These are phyloP conservation scores for Himalopsyche japonica DNA, from an alignment of 2,888 invertebrate genomes.

Conservation along the genomic window DNA sequence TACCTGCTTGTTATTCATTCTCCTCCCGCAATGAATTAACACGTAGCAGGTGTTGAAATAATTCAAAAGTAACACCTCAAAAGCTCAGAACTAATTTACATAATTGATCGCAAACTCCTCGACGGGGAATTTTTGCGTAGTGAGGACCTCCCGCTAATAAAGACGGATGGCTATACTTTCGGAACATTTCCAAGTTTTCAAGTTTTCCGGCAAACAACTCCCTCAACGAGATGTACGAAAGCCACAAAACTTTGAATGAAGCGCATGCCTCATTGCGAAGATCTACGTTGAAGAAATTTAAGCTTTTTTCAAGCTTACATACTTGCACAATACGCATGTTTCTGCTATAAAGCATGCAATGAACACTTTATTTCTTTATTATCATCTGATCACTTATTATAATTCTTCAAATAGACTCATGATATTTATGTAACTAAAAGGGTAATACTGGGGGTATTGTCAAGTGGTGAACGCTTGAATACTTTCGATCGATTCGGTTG, in stretches of 20 bases:
- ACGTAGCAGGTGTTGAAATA: slow-evolving; percentile 1
- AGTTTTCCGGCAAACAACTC: background rate
- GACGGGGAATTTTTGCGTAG: background rate
- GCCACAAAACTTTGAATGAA: background rate
- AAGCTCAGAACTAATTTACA: background rate
- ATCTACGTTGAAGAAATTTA: background rate
- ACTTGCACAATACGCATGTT: too few species aligned
- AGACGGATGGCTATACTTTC: background rate
- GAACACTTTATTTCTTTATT: too few species aligned
- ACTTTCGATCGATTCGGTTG: too few species aligned
- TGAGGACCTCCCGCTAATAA: background rate
- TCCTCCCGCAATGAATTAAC: background rate
- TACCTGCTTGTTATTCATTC: background rate
- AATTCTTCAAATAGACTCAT: too few species aligned
- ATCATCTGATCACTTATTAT: too few species aligned
- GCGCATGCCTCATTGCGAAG: background rate
- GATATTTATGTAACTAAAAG: too few species aligned
- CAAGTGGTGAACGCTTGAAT: too few species aligned
- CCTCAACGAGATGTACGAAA: background rate
- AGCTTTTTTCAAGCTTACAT: background rate
- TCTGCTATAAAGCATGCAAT: too few species aligned
- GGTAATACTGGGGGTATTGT: too few species aligned
- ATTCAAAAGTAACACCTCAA: background rate
- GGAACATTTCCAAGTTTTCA: background rate
- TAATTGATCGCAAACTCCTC: background rate